Conservation (phyloP, 2,113 vertebrate species). For the Entomyzon cyanotis region DNA sequence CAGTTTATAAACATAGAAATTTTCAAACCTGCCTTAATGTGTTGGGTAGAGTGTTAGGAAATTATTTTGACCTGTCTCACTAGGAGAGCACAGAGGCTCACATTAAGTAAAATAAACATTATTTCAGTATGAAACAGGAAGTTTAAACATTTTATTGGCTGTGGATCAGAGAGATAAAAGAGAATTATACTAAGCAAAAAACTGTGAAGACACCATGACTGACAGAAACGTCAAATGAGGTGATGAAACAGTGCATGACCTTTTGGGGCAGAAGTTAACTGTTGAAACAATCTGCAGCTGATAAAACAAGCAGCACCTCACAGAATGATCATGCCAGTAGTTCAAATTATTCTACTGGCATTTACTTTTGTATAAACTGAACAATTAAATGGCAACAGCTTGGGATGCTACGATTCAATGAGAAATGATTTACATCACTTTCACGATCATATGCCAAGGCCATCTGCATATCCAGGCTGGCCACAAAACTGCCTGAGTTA, state of each 20-base stretch:
- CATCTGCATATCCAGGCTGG: slow-evolving; percentile 42
- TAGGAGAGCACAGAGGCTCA: not conserved
- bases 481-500: slow-evolving; percentile 5
- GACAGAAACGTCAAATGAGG: not conserved
- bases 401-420: slow-evolving; percentile 37
- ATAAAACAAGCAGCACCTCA: not conserved
- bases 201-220: not conserved
- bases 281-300: not conserved
- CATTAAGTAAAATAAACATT: not conserved
- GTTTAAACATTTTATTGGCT: not conserved
- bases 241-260: not conserved
- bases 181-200: not conserved
- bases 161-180: not conserved
- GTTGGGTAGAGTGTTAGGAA: not conserved
- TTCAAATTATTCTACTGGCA: not conserved
- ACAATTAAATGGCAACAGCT: slow-evolving; percentile 50
- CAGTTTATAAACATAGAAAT: not conserved
- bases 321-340: not conserved
- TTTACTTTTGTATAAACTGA: slow-evolving; percentile 36
- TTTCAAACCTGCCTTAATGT: not conserved
- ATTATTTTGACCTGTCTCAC: not conserved
- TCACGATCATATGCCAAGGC: slow-evolving; percentile 31
- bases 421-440: slow-evolving; percentile 47
- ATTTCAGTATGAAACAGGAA: not conserved
- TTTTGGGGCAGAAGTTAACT: not conserved